Conservation (phyloP, 2,113 vertebrate genomes). For the Coptodon rendalli region DNA sequence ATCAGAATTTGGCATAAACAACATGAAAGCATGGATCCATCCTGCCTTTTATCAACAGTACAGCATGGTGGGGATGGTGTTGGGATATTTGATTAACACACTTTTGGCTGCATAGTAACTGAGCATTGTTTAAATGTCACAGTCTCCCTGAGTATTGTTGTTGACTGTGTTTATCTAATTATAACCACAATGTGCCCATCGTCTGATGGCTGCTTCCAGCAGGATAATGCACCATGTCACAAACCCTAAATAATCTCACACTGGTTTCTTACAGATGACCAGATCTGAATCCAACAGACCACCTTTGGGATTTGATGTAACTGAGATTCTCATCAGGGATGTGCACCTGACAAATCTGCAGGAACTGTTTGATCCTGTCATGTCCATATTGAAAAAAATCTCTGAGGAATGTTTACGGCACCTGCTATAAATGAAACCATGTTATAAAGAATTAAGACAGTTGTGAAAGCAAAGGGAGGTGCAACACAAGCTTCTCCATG, state of each 20-base stretch:
- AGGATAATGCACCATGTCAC: background rate
- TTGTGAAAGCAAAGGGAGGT: background rate
- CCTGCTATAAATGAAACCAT: accelerated
- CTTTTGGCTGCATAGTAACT: background rate
- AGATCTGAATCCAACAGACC: background rate
- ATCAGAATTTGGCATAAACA: background rate
- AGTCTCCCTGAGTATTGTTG: background rate
- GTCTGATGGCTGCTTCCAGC: background rate
- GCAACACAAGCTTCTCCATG: background rate
- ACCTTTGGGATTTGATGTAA: background rate
- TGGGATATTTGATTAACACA: background rate
- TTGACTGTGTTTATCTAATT: background rate
- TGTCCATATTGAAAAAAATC: background rate
- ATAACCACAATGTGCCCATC: background rate
- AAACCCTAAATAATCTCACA: background rate
- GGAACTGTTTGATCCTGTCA: background rate
- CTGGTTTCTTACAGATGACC: background rate
- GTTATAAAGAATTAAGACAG: background rate
- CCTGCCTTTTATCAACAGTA: background rate
- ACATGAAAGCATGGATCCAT: background rate
- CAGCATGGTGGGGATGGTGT: background rate
- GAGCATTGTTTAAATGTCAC: background rate
- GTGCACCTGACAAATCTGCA: background rate
- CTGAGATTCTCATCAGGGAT: background rate
- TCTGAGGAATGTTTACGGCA: background rate